Conservation (phyloP, 2,888 invertebrate species). For the Synanthedon myopaeformis region DNA sequence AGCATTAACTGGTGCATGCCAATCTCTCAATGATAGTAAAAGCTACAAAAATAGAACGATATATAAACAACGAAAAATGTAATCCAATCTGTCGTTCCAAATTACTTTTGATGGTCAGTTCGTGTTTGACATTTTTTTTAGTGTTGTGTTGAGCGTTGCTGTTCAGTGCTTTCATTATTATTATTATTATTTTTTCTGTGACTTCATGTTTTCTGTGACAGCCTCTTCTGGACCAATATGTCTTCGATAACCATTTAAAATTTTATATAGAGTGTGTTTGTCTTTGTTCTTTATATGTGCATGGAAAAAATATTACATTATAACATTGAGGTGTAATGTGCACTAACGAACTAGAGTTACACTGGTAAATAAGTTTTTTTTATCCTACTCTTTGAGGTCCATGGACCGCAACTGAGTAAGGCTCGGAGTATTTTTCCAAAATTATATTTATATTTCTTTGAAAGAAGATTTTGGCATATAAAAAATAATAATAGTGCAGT, state of each 20-base stretch:
- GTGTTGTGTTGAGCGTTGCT: conserved; percentile 14
- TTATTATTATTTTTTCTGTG: background rate
- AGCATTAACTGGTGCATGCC: conserved; percentile 61
- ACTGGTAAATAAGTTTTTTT: too few relatives aligned
- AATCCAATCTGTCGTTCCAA: conserved; percentile 11
- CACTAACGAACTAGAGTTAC: too few relatives aligned
- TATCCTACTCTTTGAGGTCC: too few relatives aligned
- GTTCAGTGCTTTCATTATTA: conserved; percentile 11
- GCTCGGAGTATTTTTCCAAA: too few relatives aligned
- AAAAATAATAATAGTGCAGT: too few relatives aligned
- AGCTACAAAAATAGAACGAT: conserved; percentile 50
- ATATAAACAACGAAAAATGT: conserved; percentile 31
- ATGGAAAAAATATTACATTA: conserved; percentile 50
- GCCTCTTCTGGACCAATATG: conserved; percentile 13
- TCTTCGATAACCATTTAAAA: conserved; percentile 21
- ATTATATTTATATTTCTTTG: too few relatives aligned
- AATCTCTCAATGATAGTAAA: conserved; percentile 43
- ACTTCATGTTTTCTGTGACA: conserved; percentile 3
- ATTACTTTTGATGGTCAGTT: conserved; percentile 15
- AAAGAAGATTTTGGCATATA: too few relatives aligned
- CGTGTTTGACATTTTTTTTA: conserved; percentile 9
- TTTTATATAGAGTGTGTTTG: conserved; percentile 56
- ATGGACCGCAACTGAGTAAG: too few relatives aligned
- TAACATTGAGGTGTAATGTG: background rate
- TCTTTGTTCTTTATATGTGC: conserved; percentile 67